Evolutionary conservation across 1,140 invertebrate genomes (phyloP).

Genomic region (Trichomalopsis sarcophagae): DNA sequence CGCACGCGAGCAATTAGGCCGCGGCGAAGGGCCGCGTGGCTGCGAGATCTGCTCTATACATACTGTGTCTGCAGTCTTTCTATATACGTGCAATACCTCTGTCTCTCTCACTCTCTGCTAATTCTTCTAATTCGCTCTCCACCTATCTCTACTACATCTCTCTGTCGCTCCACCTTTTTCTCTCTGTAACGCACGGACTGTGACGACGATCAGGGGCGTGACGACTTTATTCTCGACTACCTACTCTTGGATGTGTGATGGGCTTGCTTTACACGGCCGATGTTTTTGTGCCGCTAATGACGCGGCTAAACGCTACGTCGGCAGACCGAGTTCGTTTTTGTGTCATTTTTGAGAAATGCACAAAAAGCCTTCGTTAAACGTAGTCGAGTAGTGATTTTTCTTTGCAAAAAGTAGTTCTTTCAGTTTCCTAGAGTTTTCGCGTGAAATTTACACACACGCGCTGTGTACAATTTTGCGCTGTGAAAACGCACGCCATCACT

Average conservation of each 20-base stretch:
- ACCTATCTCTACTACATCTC: not conserved
- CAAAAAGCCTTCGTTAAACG: not conserved
- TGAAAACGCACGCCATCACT: too few species aligned
- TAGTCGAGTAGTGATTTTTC: not conserved
- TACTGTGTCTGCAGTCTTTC: not conserved
- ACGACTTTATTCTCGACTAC: too few species aligned
- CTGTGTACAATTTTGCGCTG: too few species aligned
- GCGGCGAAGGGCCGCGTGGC: not conserved
- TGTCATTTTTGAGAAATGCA: not conserved
- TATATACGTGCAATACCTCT: not conserved
- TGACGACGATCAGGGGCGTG: too few species aligned
- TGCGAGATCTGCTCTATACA: not conserved
- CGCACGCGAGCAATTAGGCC: conserved; percentile 1
- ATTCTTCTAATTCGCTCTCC: not conserved
- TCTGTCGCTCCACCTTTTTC: not conserved
- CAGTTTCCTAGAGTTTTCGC: not conserved
- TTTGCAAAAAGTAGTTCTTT: not conserved
- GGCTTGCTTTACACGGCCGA: not conserved
- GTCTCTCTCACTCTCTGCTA: not conserved
- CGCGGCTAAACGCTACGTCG: not conserved
- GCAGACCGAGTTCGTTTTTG: not conserved
- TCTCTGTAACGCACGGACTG: not conserved
- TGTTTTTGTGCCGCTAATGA: not conserved
- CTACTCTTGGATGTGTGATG: too few species aligned
- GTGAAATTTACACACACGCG: not conserved